Base-by-base conservation (phyloP, 2,888 invertebrate species). In the Parnassius mnemosyne region DNA sequence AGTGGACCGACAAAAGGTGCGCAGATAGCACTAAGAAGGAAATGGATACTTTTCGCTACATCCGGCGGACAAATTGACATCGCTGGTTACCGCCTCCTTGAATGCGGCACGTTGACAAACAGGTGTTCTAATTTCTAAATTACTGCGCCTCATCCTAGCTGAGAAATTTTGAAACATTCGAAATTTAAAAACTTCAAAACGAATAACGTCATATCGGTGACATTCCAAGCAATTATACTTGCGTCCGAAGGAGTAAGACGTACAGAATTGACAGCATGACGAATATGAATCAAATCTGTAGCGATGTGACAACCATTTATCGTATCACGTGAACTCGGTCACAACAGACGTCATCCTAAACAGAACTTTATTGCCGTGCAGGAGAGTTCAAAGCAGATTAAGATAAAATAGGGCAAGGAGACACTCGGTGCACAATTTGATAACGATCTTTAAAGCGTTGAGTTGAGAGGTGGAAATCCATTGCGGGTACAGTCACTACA, bases 241-340 rank as follows among this genome's bases (percentile, higher is more conserved):
- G 77, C 74, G 73, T 76, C 74, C 54, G 53, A 73, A 83, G 82
- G 85, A 84, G 80, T 79, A 75, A 83, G 76, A 78, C 75, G 77
- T 76, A 76, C 76, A 76, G 76, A 82, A 83, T 80, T 81, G 84
- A 84, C 84, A 81, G 76, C 74, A 74, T 75, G 76, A 78, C 79
- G 78, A 79, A 84, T 80, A 81, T 79, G 77, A 81, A 83, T 86
- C 85, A 87, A 89, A 88, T 88, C 88, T 84, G 84, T 80, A 80
- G 76, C 76, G 73, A 75, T 73, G 75, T 75, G 74, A 72, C 78
- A 75, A 76, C 75, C 78, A 82, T 81, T 82, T 80, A 78, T 77
- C 79, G 80, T 74, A 82, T 78, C 79, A 75, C 72, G 71, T 77
- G 78, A 73, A 75, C 76, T 72, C 71, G 68, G 73, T 71, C 70